Evolutionary conservation across 2,113 vertebrate species (phyloP), one percentile per base, ranked within the genome.

Genomic region (Colinus virginianus): DNA sequence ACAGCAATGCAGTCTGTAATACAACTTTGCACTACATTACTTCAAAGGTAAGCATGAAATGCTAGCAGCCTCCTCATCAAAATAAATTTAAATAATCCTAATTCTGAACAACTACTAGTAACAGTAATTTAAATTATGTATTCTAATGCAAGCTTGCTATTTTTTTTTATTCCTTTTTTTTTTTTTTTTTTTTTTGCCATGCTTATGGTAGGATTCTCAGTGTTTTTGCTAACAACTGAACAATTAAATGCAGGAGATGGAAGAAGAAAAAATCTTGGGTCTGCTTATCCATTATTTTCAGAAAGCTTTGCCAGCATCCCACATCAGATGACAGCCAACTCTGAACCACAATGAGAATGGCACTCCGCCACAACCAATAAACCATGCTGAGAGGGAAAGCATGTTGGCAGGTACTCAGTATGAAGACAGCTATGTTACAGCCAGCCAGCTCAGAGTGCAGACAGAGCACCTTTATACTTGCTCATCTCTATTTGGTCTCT

Each of bases 341-440:
- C 80, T 10, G 66, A 76, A 68, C 53, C 91, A 86, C 72, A 78
- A 40, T 19, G 32, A 59, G 61, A 51, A 61, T 72, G 87, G 78
- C 84, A 87, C 58, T 13, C 61, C 84, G 88, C 83, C 88, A 88
- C 63, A 69, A 6, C 36, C 76, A 90, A 93, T 82, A 87, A 94
- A 67, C 20, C 75, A 71, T 7, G 59, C 42, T 13, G 71, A 74
- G 75, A 80, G 59, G 63, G 53, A 94, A 90, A 78, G 63, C 59
- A 4, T 18, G 40, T 32, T 93, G 87, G 78, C 87, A 90, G 56
- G 38, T 46, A 30, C 66, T 88, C 89, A 79, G 67, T 75, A 48
- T 79, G 58, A 58, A 71, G 69, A 51, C 66, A 78, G 23, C 66
- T 78, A 36, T 4, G 6, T 43, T 51, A 81, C 20, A 86, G 34